Evolutionary conservation across 2,113 vertebrate genomes (phyloP).

Genomic region (rat (Rattus norvegicus)): DNA sequence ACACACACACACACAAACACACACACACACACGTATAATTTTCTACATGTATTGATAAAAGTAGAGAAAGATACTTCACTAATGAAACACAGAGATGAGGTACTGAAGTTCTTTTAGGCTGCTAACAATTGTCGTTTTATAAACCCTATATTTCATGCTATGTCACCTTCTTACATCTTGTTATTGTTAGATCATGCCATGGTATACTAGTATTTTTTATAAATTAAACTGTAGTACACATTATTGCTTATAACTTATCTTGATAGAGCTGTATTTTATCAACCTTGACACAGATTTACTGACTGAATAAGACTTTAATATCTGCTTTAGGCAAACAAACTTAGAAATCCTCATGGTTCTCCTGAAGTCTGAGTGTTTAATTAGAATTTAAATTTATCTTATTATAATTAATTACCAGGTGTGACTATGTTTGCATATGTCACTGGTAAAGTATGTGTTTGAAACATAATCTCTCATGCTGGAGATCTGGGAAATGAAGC

Average conservation of each 20-base stretch:
- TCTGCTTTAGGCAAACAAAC: neutral
- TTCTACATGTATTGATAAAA: neutral
- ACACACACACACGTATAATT: neutral
- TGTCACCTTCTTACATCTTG: neutral
- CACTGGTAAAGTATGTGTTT: neutral
- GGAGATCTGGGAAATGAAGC: neutral
- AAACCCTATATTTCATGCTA: neutral
- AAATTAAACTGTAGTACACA: neutral
- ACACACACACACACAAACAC: too few species aligned
- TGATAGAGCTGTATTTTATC: neutral
- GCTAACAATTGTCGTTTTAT: neutral
- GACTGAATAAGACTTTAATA: neutral
- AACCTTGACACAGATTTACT: conserved; percentile 6
- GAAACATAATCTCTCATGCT: neutral
- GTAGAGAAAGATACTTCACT: neutral
- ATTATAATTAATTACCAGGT: neutral
- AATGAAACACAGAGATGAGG: neutral
- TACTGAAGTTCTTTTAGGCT: neutral
- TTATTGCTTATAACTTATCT: neutral
- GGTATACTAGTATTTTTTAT: neutral
- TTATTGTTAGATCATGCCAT: neutral
- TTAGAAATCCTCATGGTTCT: neutral
- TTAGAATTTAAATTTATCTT: conserved; percentile 22
- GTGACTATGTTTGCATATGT: neutral
- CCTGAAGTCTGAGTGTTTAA: conserved; percentile 7